Percentiles rank a stretch among this genome's conserved stretches.
Conservation (phyloP, 2,113 vertebrate genomes). For the Arenaria interpres region DNA sequence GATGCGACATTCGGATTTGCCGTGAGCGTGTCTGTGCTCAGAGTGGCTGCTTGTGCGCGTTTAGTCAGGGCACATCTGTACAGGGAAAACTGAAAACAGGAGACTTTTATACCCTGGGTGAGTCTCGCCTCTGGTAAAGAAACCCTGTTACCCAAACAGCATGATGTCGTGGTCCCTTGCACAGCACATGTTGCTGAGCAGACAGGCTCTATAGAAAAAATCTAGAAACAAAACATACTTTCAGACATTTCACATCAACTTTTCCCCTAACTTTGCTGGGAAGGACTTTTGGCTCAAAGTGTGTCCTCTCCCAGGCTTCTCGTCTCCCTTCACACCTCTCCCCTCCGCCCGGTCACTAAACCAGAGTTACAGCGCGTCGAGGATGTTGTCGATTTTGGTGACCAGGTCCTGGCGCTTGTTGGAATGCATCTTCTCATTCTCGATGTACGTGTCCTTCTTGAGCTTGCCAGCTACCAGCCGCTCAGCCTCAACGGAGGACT, state of each 20-base stretch:
- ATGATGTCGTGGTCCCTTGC: not conserved
- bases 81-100: not conserved
- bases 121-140: not conserved
- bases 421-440: slow-evolving; percentile 89
- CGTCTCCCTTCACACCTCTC: slow-evolving; percentile 66
- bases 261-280: not conserved
- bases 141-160: not conserved
- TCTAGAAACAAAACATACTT: not conserved
- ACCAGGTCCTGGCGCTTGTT: slow-evolving; percentile 91
- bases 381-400: slow-evolving; percentile 91
- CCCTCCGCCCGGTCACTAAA: not conserved
- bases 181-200: not conserved
- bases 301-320: slow-evolving; percentile 55
- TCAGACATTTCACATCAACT: not conserved
- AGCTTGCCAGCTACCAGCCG: slow-evolving; percentile 94
- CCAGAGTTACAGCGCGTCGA: slow-evolving; percentile 86
- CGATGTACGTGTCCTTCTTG: slow-evolving; percentile 94
- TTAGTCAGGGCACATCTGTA: not conserved
- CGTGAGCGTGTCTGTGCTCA: not conserved
- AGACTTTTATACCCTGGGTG: not conserved
- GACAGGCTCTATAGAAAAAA: slow-evolving; percentile 13
- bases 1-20: not conserved
- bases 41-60: not conserved
- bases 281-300: slow-evolving; percentile 35
- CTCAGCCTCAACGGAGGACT: slow-evolving; percentile 91